phyloP scores from a whole-genome alignment of 2,888 invertebrate genomes.

The Platycnemis pennipes region DNA sequence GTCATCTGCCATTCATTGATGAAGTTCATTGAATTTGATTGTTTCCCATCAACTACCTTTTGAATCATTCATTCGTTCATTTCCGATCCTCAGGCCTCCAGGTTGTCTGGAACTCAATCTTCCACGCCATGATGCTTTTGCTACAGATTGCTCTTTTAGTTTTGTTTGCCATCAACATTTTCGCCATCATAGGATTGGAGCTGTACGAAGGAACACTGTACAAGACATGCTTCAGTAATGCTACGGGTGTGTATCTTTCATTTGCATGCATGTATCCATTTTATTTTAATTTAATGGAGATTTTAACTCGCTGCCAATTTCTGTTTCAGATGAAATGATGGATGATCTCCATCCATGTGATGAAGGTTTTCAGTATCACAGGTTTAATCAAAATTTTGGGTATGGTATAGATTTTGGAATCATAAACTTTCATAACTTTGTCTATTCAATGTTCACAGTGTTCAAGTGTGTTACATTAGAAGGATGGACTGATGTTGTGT shows the following conservation, averaged over 20 bases:
- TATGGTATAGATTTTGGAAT: slow-evolving; percentile 97
- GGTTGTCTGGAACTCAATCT: slow-evolving; percentile 99
- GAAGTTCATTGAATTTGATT: neutral
- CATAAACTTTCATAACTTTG: slow-evolving; percentile 99
- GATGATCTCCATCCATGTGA: slow-evolving; percentile 95
- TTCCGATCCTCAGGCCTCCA: slow-evolving; percentile 99
- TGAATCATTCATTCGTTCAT: slow-evolving; percentile 74
- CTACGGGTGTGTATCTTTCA: slow-evolving; percentile 84
- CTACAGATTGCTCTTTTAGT: slow-evolving; percentile 99
- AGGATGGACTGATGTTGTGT: slow-evolving; percentile 99
- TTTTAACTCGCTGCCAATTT: neutral
- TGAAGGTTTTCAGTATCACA: slow-evolving; percentile 87
- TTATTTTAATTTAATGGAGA: neutral
- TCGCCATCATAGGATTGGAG: slow-evolving; percentile 99
- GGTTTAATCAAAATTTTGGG: slow-evolving; percentile 81
- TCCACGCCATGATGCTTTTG: slow-evolving; percentile 99
- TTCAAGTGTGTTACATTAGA: slow-evolving; percentile 99
- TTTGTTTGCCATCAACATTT: slow-evolving; percentile 99
- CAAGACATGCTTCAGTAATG: slow-evolving; percentile 92
- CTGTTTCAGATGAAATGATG: slow-evolving; percentile 87
- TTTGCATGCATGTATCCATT: slow-evolving; percentile 40
- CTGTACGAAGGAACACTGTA: slow-evolving; percentile 99
- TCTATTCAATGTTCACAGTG: slow-evolving; percentile 98
- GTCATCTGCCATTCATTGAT: slow-evolving; percentile 69
- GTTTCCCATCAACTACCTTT: neutral